Conservation (phyloP, 2,888 invertebrate genomes). For the Phaedon cochleariae region DNA sequence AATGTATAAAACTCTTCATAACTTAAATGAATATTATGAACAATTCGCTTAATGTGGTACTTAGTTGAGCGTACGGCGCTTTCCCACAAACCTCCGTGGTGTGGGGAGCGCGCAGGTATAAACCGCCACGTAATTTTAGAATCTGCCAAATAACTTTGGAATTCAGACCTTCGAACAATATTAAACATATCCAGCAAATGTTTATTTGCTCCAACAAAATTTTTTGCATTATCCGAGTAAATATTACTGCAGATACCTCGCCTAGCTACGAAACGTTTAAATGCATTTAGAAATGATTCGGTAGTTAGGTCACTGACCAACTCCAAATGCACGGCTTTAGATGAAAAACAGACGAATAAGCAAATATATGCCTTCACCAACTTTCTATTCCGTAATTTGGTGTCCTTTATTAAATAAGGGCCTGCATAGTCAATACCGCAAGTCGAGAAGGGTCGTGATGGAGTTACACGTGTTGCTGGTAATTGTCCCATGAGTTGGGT, state of each 20-base stretch:
- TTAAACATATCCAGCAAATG: not conserved
- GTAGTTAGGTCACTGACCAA: constrained; percentile 13
- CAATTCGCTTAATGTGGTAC: constrained; percentile 12
- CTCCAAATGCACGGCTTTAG: constrained; percentile 36
- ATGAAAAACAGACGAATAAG: too few species aligned
- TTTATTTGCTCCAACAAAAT: constrained; percentile 9
- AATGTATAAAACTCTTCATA: constrained; percentile 23
- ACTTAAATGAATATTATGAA: constrained; percentile 11
- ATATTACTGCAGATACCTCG: constrained; percentile 15
- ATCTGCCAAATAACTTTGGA: not conserved
- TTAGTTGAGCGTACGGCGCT: constrained; percentile 8
- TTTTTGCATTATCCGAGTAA: constrained; percentile 15
- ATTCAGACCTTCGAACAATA: not conserved
- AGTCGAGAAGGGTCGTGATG: constrained; percentile 30
- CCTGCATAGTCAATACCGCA: constrained; percentile 42
- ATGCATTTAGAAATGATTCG: constrained; percentile 14
- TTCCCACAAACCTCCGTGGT: constrained; percentile 26
- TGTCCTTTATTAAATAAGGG: constrained; percentile 37
- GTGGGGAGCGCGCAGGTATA: constrained; percentile 21
- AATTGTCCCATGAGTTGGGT: constrained; percentile 46
- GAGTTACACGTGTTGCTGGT: constrained; percentile 33
- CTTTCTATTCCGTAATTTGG: constrained; percentile 28
- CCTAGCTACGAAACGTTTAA: constrained; percentile 16
- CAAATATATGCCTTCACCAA: constrained; percentile 37
- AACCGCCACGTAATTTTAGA: constrained; percentile 17